Base-by-base conservation (phyloP, 2,888 invertebrate species). In the Tethea ocularis region DNA sequence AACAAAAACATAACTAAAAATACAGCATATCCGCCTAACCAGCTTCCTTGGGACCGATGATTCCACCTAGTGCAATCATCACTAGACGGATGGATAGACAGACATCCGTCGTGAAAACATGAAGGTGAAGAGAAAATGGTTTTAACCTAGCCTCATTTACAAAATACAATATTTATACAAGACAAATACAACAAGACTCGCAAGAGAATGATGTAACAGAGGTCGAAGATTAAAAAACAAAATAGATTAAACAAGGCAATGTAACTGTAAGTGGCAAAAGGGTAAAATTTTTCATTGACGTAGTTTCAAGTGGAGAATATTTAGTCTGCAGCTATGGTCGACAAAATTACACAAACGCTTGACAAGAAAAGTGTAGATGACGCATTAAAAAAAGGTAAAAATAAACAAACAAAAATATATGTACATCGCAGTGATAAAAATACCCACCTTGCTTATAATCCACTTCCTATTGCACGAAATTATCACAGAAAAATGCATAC, bases 81-180 rank as follows among this genome's bases (percentile, higher is more conserved):
- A 66, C 67, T 67, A 64, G 59, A 56, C 57, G 51, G 15, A 17
- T 17, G 41, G 41, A 41, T 17, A 20, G 62, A 59, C 72, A 67
- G 72, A 75, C 63, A 65, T 69, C 69, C 71, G 69, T 63, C 65
- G 66, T 65, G 63, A 67, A 63, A 66, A 69, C 69, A 70, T 64
- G 74, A 69, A 61, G 59, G 20, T 33, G 33, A 36, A 46, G 17
- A 46, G 46, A 46, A 46, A 46, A 46, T 46, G 46, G 46, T 46
- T 20, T 1, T 46, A 20, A 2, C 20, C 46, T 33, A 24, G 22
- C 36, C 54, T 54, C 54, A 54, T 54, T 54, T 36, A 54, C 54
- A 13, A 33, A 6, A 6, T 11, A 29, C 7, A n/a, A 54, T 1
- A 26, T 33, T 33, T 54, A 20, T 54, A 51, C 51, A 57, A 57